Evolutionary conservation across 2,797 vertebrate genomes (phyloP).

Genomic region (Dallia pectoralis): DNA sequence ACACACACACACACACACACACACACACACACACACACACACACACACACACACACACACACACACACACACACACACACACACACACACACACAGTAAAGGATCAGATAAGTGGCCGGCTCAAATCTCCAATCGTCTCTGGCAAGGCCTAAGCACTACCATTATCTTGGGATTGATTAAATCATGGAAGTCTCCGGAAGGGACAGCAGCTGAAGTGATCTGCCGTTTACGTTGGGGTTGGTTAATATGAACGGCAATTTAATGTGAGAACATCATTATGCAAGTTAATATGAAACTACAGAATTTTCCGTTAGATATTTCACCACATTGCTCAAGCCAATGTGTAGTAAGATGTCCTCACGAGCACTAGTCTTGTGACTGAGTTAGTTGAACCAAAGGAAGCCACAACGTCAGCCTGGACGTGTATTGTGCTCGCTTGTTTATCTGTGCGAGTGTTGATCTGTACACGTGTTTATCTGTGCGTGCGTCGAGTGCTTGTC

Average conservation of each 20-base stretch:
- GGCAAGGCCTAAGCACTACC: background rate
- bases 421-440: no score
- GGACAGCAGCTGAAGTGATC: background rate
- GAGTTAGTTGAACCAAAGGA: background rate
- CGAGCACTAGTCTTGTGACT: background rate
- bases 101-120: no score
- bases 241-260: background rate
- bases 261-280: background rate
- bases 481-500: background rate
- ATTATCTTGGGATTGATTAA: slow-evolving; percentile 8
- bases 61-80: no score
- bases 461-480: background rate
- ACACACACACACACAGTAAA: no score
- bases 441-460: no score
- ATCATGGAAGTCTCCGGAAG: background rate
- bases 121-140: background rate
- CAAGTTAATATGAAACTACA: background rate
- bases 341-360: no score
- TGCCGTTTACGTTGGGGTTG: background rate
- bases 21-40: no score
- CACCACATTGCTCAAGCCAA: no score
- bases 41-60: no score
- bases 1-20: no score
- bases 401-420: background rate
- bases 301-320: background rate